phyloP scores from a whole-genome alignment of 2,888 invertebrate genomes.

The Dilophus febrilis region DNA sequence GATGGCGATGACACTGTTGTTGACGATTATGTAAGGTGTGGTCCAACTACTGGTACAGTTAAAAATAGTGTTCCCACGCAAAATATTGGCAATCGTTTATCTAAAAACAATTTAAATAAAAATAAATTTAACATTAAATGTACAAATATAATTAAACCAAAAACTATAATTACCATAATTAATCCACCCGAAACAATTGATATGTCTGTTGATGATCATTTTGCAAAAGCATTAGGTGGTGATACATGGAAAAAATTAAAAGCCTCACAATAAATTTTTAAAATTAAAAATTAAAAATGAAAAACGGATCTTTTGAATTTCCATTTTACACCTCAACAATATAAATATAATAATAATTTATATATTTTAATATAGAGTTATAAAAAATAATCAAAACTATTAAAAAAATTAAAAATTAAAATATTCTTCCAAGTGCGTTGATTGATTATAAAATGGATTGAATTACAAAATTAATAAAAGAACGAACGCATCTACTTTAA shows the following conservation, averaged over 20 bases:
- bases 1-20: not conserved
- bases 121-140: not conserved
- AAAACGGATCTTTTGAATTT: no score
- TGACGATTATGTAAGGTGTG: not conserved
- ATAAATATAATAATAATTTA: no score
- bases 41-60: no score
- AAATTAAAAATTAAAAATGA: no score
- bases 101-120: not conserved
- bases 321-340: no score
- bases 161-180: constrained; percentile 10
- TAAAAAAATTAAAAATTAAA: constrained; percentile 31
- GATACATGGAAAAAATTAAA: constrained; percentile 68
- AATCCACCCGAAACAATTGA: constrained; percentile 31
- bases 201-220: constrained; percentile 73
- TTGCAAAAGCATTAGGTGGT: constrained; percentile 72
- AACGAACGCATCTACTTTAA: not conserved
- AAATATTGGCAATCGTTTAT: not conserved
- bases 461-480: not conserved
- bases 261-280: constrained; percentile 17
- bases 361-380: no score
- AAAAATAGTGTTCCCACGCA: no score
- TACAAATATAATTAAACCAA: constrained; percentile 9
- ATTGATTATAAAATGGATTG: no score
- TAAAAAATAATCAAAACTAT: no score
- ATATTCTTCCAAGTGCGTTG: constrained; percentile 16